Percentiles rank a stretch among this genome's conserved stretches.
Evolutionary conservation across 1,140 invertebrate species (phyloP).

Genomic region (Megalopta genalis): DNA sequence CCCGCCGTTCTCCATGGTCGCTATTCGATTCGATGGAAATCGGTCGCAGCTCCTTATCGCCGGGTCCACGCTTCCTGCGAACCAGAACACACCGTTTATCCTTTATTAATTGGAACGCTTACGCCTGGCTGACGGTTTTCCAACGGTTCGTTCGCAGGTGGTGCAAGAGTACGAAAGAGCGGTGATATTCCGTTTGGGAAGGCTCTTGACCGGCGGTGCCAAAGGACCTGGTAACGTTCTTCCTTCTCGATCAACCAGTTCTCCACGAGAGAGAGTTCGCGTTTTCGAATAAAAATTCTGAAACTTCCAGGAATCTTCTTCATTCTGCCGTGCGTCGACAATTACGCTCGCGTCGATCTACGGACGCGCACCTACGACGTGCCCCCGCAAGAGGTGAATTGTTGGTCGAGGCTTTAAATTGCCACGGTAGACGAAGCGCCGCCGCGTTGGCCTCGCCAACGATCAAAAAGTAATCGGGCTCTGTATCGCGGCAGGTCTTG

Average conservation of each 20-base stretch:
- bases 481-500: constrained; percentile 84
- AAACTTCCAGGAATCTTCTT: constrained; percentile 92
- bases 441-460: too few relatives aligned
- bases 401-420: too few relatives aligned
- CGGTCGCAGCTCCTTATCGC: constrained; percentile 2
- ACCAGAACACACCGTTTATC: neutral
- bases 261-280: too few relatives aligned
- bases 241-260: neutral
- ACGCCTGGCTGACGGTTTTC: too few relatives aligned
- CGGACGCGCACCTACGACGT: constrained; percentile 96
- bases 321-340: constrained; percentile 96
- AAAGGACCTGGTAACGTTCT: constrained; percentile 89
- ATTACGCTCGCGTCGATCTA: constrained; percentile 94
- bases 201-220: constrained; percentile 92
- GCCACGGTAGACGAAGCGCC: too few relatives aligned
- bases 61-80: neutral
- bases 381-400: constrained; percentile 93
- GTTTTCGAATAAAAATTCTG: neutral
- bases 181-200: constrained; percentile 93
- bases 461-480: neutral
- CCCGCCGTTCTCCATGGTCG: neutral
- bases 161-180: constrained; percentile 95
- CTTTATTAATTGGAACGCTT: neutral
- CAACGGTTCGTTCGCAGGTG: constrained; percentile 81
- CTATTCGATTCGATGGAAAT: constrained; percentile 18